Base-by-base conservation (phyloP, 2,113 vertebrate genomes). In the Siniperca knerii region DNA sequence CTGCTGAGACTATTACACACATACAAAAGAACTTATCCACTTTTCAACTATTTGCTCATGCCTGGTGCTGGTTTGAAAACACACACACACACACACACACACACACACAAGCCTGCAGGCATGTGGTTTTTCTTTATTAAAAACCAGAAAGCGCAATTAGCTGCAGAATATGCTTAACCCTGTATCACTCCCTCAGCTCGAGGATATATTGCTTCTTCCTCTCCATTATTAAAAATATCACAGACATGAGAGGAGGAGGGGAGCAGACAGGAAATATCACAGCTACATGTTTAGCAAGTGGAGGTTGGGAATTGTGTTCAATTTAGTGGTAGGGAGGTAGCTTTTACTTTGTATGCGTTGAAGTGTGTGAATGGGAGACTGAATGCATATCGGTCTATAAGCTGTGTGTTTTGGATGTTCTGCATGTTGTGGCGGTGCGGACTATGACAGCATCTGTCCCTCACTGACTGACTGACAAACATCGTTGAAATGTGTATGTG, bases 81-180 rank as follows among this genome's bases (percentile, higher is more conserved):
- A 71, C 40, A 68, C 50, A 73, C 50, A 44, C 62, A 55, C 68
- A n/a, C 21, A 62, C 55, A 46, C 44, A 74, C 64, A 81, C 57
- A 72, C 40, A 75, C 44, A 80, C 61, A 68, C 66, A 65, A 66
- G 77, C 88, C 89, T 84, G 46, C 68, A 86, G 90, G 92, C 85
- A 4, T 90, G 77, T 86, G 78, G 66, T 90, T 90, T 94, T 90
- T 92, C 92, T 94, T 94, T 95, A 95, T 95, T 95, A 95, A 95
- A 94, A 95, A 93, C 88, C 89, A 92, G 92, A 94, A 93, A 85
- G 84, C 83, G 87, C 93, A 95, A 95, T 96, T 94, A 95, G 95
- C 91, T 86, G 87, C 87, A 87, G 95, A 95, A 94, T 95, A 94
- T 92, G 87, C 85, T 95, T 95, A 95, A 95, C 95, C 95, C 90